Conservation (phyloP, 2,113 vertebrate species). For the Cyprinodon variegatus region DNA sequence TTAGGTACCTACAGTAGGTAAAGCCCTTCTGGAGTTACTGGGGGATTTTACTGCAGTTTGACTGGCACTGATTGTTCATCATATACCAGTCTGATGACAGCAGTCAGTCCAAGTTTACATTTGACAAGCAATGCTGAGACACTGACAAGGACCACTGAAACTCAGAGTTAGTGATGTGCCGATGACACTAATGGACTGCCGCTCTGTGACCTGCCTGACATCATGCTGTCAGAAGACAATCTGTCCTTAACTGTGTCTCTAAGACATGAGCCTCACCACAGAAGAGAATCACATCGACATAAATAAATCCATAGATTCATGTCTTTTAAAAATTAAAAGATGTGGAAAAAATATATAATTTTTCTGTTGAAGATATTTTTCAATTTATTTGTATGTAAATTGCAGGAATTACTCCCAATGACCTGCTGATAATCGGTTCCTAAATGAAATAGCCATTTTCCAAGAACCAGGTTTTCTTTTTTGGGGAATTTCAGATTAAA, state of each 20-base stretch:
- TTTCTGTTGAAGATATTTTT: too few species aligned
- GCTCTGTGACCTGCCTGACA: constrained; percentile 48
- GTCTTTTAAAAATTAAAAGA: too few species aligned
- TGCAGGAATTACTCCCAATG: background rate
- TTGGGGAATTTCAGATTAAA: background rate
- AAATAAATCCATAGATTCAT: background rate
- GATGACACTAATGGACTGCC: constrained; percentile 70
- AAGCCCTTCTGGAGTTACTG: background rate
- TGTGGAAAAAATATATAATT: too few species aligned
- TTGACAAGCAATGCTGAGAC: constrained; percentile 55
- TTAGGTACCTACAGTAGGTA: background rate
- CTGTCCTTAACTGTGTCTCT: constrained; percentile 19
- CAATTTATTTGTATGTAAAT: background rate
- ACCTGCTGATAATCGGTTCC: too few species aligned
- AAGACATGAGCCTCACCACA: constrained; percentile 1
- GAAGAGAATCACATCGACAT: constrained; percentile 13
- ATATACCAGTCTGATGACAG: constrained; percentile 36
- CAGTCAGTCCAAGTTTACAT: constrained; percentile 34
- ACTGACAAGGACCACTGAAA: constrained; percentile 58
- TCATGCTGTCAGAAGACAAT: constrained; percentile 35
- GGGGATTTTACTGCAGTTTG: constrained; percentile 18
- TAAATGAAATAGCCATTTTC: background rate
- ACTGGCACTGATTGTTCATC: constrained; percentile 34
- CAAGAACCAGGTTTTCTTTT: background rate
- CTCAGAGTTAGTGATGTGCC: constrained; percentile 49